These are phyloP conservation scores for Actenoides hombroni DNA, from an alignment of 2,113 vertebrate genomes.

Conservation along the genomic window DNA sequence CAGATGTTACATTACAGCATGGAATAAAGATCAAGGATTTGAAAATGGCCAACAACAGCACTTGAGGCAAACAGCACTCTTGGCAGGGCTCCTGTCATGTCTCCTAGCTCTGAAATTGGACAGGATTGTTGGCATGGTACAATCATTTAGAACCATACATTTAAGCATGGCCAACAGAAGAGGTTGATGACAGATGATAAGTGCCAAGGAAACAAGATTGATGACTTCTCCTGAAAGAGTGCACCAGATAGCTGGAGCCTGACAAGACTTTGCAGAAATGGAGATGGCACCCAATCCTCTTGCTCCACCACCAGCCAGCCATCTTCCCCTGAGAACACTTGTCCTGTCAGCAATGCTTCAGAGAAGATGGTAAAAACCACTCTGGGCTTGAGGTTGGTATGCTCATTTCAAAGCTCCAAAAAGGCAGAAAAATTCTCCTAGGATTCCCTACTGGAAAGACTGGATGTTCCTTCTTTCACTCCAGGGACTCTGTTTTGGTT, in stretches of 20 bases:
- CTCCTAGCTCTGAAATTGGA: slow-evolving; percentile 41
- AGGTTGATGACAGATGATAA: slow-evolving; percentile 36
- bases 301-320: not conserved
- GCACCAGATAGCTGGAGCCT: slow-evolving; percentile 33
- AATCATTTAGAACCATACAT: slow-evolving; percentile 20
- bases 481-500: not conserved
- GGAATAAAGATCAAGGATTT: not conserved
- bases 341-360: not conserved
- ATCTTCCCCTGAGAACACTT: slow-evolving; percentile 37
- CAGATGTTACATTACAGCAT: not conserved
- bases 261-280: slow-evolving; percentile 21
- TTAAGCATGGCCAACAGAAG: slow-evolving; percentile 6
- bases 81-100: slow-evolving; percentile 7
- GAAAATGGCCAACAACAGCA: not conserved
- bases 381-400: not conserved
- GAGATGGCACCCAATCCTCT: not conserved
- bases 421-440: not conserved
- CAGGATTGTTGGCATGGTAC: not conserved
- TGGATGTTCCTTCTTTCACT: not conserved
- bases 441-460: not conserved
- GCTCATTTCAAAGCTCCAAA: not conserved
- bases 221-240: slow-evolving; percentile 20
- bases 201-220: slow-evolving; percentile 46
- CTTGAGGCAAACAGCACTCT: not conserved
- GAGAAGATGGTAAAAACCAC: not conserved